Base-by-base conservation (phyloP, 2,888 invertebrate species). In the Diaperis boleti region DNA sequence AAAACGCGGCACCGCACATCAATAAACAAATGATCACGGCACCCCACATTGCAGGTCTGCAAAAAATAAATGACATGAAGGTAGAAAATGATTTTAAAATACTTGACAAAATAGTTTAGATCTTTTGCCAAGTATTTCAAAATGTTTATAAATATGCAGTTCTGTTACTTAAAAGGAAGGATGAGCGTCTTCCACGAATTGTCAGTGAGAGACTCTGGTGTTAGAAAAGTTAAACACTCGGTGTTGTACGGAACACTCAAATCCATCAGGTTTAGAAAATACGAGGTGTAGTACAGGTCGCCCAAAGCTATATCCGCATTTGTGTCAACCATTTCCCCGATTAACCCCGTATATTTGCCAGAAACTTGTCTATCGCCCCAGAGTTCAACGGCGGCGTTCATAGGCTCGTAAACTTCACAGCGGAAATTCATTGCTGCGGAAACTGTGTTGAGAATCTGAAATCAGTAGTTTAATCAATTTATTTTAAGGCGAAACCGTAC, bases 111-210 rank as follows among this genome's bases (percentile, higher is more conserved):
- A n/a, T n/a, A n/a, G n/a, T n/a, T n/a, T n/a, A n/a, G n/a, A n/a
- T n/a, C n/a, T n/a, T n/a, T n/a, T n/a, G n/a, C n/a, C n/a, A n/a
- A n/a, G n/a, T n/a, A n/a, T 55, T 41, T 14, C 11, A 4, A 5
- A 18, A 18, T 47, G 4, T 31, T 5, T 17, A 29, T 7, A 22
- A 39, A 49, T 64, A 20, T 80, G 4, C n/a, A n/a, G n/a, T n/a
- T 26, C 17, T 11, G 7, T 13, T 82, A 90, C 92, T 86, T 89
- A 74, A 94, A 93, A 0, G 94, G 94, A 68, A 91, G 81, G 72
- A 93, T 89, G 4, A 94, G 82, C 0, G 93, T 91, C 78, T 90
- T 90, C 94, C 94, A 94, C 0, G 93, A 91, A 72, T 92, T 92
- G 75, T 94, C 92, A 1, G 87, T 87, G 11, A 90, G 82, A 0